Evolutionary conservation across 2,797 vertebrate species (phyloP).

Genomic region (Kryptolebias ocellatus): DNA sequence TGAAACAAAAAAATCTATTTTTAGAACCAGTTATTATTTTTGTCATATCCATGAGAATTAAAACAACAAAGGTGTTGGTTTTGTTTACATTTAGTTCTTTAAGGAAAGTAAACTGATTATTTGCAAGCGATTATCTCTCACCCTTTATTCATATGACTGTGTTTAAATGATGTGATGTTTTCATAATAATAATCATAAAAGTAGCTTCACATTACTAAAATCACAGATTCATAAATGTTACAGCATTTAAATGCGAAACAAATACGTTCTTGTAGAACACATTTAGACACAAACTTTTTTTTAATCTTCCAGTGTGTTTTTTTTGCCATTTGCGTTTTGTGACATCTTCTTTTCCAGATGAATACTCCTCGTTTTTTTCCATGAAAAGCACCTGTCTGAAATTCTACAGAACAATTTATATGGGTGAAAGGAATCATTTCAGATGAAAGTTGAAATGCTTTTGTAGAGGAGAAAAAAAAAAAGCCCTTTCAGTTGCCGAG

Average conservation of each 20-base stretch:
- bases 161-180: too few relatives aligned
- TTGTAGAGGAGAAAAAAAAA: conserved; percentile 77
- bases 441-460: conserved; percentile 80
- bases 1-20: too few relatives aligned
- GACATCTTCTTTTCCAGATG: conserved; percentile 71
- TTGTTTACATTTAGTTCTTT: too few relatives aligned
- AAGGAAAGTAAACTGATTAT: too few relatives aligned
- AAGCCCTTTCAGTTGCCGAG: conserved; percentile 72
- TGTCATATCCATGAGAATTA: too few relatives aligned
- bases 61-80: too few relatives aligned
- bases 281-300: neutral
- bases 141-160: too few relatives aligned
- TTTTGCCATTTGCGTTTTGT: conserved; percentile 60
- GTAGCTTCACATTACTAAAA: too few relatives aligned
- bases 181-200: neutral
- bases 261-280: neutral
- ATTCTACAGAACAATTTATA: conserved; percentile 78
- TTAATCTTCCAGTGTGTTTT: conserved; percentile 50
- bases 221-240: too few relatives aligned
- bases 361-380: conserved; percentile 47
- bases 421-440: conserved; percentile 76
- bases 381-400: conserved; percentile 74
- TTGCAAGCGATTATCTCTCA: too few relatives aligned
- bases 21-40: too few relatives aligned
- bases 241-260: too few relatives aligned